Conservation (phyloP, 2,888 invertebrate species). For the Sepioteuthis lessoniana region DNA sequence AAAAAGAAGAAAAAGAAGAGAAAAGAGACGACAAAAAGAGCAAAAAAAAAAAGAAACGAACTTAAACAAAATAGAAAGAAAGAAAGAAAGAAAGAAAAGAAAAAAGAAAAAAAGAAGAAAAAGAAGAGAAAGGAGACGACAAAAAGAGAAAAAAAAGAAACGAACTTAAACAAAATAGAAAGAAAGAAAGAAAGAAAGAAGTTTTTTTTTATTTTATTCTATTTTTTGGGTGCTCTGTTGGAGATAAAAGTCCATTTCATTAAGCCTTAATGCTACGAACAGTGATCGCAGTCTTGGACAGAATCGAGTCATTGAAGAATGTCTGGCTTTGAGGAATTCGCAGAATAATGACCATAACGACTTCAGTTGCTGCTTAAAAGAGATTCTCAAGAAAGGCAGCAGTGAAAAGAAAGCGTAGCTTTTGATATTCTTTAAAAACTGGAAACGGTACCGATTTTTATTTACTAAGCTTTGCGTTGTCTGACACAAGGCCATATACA, state of each 20-base stretch:
- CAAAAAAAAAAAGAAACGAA: neutral
- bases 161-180: no score
- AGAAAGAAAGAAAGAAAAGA: neutral
- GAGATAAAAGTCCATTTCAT: neutral
- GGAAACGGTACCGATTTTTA: no score
- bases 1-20: neutral
- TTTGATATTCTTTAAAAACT: no score
- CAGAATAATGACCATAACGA: neutral
- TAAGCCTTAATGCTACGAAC: neutral
- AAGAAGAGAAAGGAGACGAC: neutral
- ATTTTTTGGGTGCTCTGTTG: neutral
- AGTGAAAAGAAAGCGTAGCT: no score
- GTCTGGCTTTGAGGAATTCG: neutral
- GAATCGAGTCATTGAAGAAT: neutral
- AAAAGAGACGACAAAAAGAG: neutral
- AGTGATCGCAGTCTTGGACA: neutral
- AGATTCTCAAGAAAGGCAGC: no score
- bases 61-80: neutral
- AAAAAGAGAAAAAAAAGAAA: no score
- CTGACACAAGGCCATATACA: no score
- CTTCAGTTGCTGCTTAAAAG: neutral
- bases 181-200: no score
- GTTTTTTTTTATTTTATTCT: neutral
- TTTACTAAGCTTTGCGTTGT: no score
- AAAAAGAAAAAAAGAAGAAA: neutral